A percentile compares a stretch with the other conserved stretches of the same genome.
Evolutionary conservation across 2,113 vertebrate genomes (phyloP).

Genomic region (Cathartes aura): DNA sequence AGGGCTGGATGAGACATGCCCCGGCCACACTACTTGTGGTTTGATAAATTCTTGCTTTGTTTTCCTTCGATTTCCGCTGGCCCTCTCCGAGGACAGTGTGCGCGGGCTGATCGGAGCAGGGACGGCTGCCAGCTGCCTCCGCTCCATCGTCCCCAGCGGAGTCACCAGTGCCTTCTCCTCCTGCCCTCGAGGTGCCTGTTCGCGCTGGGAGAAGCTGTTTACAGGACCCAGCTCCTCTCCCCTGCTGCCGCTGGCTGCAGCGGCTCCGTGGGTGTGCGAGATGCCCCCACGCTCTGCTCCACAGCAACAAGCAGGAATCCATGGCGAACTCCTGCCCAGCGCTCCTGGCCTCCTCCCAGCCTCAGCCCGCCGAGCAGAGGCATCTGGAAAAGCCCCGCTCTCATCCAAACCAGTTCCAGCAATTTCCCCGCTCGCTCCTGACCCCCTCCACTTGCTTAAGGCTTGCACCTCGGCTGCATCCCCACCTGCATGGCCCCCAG

Average conservation of each 20-base stretch:
- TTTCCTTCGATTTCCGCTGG: not conserved
- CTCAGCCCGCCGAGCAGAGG: fast-evolving
- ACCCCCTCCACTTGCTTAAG: not conserved
- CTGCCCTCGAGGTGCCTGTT: not conserved
- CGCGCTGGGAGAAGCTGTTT: fast-evolving
- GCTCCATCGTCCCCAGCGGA: not conserved
- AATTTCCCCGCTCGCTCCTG: fast-evolving
- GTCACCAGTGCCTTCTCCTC: not conserved
- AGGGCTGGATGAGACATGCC: not conserved
- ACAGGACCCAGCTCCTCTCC: not conserved
- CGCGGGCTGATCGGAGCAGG: not conserved
- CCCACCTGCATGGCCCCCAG: not conserved
- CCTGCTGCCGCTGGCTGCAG: not conserved
- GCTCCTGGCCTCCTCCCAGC: not conserved
- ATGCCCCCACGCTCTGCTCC: fast-evolving
- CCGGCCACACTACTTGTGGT: not conserved
- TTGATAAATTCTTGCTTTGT: not conserved
- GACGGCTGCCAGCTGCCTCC: not conserved
- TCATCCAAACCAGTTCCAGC: not conserved
- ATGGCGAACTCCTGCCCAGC: fast-evolving
- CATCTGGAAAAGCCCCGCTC: not conserved
- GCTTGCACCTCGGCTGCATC: not conserved
- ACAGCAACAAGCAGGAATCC: not conserved
- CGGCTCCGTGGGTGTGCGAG: fast-evolving
- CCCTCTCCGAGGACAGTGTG: not conserved